These are phyloP conservation scores for Phrynocephalus guinanensis DNA, from an alignment of 2,797 vertebrate species.

Conservation along the genomic window DNA sequence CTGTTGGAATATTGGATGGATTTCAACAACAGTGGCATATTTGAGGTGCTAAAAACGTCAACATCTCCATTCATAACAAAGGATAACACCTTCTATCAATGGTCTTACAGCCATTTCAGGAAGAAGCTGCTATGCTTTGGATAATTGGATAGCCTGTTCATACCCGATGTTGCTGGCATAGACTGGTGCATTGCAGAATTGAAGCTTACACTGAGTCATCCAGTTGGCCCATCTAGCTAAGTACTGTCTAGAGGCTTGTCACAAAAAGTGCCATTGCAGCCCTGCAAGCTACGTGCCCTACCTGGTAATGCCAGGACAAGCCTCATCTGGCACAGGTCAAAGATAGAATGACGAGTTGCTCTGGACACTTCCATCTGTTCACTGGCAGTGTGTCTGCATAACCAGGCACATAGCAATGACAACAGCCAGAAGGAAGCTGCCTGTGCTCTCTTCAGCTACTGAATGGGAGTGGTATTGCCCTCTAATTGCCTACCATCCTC, in stretches of 20 bases:
- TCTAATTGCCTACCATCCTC: too few relatives aligned
- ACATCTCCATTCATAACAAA: background rate
- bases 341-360: background rate
- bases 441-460: background rate
- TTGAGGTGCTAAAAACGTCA: background rate
- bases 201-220: background rate
- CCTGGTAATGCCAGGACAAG: background rate
- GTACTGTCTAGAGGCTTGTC: background rate
- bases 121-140: background rate
- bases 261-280: background rate
- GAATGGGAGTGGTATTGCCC: background rate
- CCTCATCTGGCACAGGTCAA: background rate
- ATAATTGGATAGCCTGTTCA: background rate
- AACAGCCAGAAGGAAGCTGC: background rate
- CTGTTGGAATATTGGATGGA: constrained; percentile 2
- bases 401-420: background rate
- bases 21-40: background rate
- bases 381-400: background rate
- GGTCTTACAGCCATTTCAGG: background rate
- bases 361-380: background rate
- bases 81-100: background rate
- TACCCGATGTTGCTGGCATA: background rate
- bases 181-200: background rate
- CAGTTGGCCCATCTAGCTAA: background rate
- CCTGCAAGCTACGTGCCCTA: background rate